Evolutionary conservation across 2,797 vertebrate species (phyloP), one percentile per base, ranked within the genome.

Genomic region (Chloroceryle inda): DNA sequence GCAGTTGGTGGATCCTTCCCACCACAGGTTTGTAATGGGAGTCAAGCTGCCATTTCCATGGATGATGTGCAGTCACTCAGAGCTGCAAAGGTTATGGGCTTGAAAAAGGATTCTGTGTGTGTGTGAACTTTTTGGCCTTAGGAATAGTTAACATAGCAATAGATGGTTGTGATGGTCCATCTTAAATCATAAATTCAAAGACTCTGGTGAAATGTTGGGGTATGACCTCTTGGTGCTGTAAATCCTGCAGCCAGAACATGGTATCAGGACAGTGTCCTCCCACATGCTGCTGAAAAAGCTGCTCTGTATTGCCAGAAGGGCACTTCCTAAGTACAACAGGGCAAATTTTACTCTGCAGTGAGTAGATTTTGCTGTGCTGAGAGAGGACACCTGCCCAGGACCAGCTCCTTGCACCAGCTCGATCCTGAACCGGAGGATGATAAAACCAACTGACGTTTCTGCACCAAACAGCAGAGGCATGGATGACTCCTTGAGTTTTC

Each of bases 1-100:
- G 58, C 29, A 33, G 58, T 19, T 4, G 58, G 42, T 27, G 45
- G 11, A 85, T 64, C 29, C 50, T 29, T 80, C 23, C 64, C 29
- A 49, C 8, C 2, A 0, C 24, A 72, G 8, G 24, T 44, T n/a
- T 76, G 44, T 22, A 14, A n/a, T 12, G 0, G 0, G n/a, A 74
- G 24, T 7, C 0, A 1, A 82, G 58, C 23, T 72, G 23, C 33
- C 21, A 85, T 67, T 47, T 12, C 53, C 21, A 18, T 3, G 5
- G 33, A 27, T 58, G 61, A 35, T 21, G 22, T 7, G 24, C 12
- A 58, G 13, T 4, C 85, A 21, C 26, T 55, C 16, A 13, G 15
- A 84, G 52, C 49, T 77, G 29, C 29, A 40, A 47, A 68, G 35
- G 8, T 9, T 64, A 10, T 1, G 1, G 24, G 24, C 49, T 33